Conservation (phyloP, 53 echinoderm and acorn worm species). For the Luidia sarsii region DNA sequence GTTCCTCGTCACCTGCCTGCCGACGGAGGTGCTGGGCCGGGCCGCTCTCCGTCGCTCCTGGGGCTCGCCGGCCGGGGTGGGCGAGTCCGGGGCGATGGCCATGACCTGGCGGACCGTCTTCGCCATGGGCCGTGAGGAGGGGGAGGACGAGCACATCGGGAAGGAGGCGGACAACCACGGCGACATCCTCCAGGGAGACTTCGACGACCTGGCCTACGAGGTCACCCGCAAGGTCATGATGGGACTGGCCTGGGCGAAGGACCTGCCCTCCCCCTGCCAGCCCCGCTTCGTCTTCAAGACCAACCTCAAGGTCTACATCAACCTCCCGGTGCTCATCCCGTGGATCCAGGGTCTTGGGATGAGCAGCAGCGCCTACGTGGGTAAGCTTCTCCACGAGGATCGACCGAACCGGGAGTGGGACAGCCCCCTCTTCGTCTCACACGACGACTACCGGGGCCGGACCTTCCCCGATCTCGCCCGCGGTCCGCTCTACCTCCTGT, state of each 20-base stretch:
- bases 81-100: not conserved
- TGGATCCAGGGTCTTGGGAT: slow-evolving; percentile 63
- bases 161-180: slow-evolving; percentile 43
- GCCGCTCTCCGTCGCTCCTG: slow-evolving; percentile 78
- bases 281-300: slow-evolving; percentile 76
- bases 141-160: slow-evolving; percentile 33
- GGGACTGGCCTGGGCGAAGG: slow-evolving; percentile 68
- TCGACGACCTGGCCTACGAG: slow-evolving; percentile 67
- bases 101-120: slow-evolving; percentile 84
- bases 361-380: slow-evolving; percentile 61
- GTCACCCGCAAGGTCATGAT: slow-evolving; percentile 87
- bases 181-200: slow-evolving; percentile 90
- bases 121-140: slow-evolving; percentile 60
- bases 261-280: slow-evolving; percentile 53
- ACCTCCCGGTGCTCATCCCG: slow-evolving; percentile 61
- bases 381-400: slow-evolving; percentile 75
- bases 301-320: slow-evolving; percentile 71
- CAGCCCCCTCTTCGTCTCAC: slow-evolving; percentile 70
- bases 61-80: slow-evolving; percentile 54
- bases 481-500: slow-evolving; percentile 76
- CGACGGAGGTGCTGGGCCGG: slow-evolving; percentile 48
- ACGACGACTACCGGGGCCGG: slow-evolving; percentile 61
- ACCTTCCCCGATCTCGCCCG: slow-evolving; percentile 72
- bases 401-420: slow-evolving; percentile 70
- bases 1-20: slow-evolving; percentile 59